Evolutionary conservation across 2,888 invertebrate species (phyloP).

Genomic region (Bombyx huttoni): DNA sequence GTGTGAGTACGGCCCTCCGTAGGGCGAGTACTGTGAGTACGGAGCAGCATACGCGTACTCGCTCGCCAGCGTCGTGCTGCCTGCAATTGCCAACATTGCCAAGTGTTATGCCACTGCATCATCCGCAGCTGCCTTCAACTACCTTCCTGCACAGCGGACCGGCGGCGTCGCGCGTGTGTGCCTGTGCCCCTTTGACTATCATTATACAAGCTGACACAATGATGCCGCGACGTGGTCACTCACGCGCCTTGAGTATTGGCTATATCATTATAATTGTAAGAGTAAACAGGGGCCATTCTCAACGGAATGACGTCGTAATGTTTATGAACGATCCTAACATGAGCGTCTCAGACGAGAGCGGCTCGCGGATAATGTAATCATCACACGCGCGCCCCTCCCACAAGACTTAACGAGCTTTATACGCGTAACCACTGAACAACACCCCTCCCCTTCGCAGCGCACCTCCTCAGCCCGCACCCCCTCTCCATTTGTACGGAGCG

Average conservation of each 20-base stretch:
- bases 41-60: constrained; percentile 81
- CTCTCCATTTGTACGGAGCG: not conserved
- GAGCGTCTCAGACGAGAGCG: not conserved
- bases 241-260: no score
- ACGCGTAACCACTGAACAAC: constrained; percentile 45
- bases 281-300: no score
- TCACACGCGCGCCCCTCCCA: constrained; percentile 30
- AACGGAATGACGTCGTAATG: not conserved
- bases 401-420: constrained; percentile 36
- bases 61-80: constrained; percentile 59
- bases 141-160: no score
- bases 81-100: constrained; percentile 24
- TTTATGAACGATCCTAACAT: not conserved
- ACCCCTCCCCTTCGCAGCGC: constrained; percentile 14
- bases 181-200: no score
- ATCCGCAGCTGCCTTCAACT: no score
- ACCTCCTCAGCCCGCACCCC: constrained; percentile 1
- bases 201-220: no score
- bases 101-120: not conserved
- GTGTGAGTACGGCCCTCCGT: constrained; percentile 63
- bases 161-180: no score
- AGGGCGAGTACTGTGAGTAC: constrained; percentile 70
- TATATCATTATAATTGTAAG: no score
- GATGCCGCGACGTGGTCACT: no score
- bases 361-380: constrained; percentile 7